A percentile compares a stretch with the other conserved stretches of the same genome.
Evolutionary conservation across 1,140 invertebrate species (phyloP).

Genomic region (Gryon sp.): DNA sequence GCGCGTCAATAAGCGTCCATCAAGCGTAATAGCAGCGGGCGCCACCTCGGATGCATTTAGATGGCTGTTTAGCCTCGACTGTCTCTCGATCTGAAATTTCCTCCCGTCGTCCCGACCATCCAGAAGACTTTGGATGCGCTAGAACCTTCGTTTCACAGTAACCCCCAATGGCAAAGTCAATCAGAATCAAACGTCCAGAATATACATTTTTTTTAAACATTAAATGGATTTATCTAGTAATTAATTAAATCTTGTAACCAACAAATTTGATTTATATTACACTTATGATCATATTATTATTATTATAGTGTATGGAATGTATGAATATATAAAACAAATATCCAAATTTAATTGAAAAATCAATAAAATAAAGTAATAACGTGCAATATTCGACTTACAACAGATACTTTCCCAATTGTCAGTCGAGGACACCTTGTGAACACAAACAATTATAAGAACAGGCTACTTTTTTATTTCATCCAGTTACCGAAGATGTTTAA

Average conservation of each 20-base stretch:
- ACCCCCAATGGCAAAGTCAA: constrained; percentile 48
- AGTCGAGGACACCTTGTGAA: constrained; percentile 45
- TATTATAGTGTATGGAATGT: too few species aligned
- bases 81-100: constrained; percentile 60
- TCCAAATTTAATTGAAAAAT: constrained; percentile 20
- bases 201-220: too few species aligned
- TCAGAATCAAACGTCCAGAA: constrained; percentile 21
- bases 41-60: constrained; percentile 81
- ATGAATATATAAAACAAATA: too few species aligned
- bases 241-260: too few species aligned
- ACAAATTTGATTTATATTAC: too few species aligned
- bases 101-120: constrained; percentile 5
- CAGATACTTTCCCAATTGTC: constrained; percentile 37
- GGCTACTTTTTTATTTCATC: constrained; percentile 30
- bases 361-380: constrained; percentile 10
- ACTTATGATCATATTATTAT: too few species aligned
- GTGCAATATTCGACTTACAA: constrained; percentile 17
- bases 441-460: constrained; percentile 55
- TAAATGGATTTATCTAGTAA: too few species aligned
- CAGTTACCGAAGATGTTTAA: constrained; percentile 40
- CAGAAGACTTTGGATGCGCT: constrained; percentile 38
- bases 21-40: constrained; percentile 80
- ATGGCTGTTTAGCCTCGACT: constrained; percentile 79
- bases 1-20: constrained; percentile 80
- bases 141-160: constrained; percentile 53